Percentiles rank a stretch among this genome's conserved stretches.
These are phyloP conservation scores for Thecophora atra DNA, from an alignment of 2,888 invertebrate species.

Conservation along the genomic window DNA sequence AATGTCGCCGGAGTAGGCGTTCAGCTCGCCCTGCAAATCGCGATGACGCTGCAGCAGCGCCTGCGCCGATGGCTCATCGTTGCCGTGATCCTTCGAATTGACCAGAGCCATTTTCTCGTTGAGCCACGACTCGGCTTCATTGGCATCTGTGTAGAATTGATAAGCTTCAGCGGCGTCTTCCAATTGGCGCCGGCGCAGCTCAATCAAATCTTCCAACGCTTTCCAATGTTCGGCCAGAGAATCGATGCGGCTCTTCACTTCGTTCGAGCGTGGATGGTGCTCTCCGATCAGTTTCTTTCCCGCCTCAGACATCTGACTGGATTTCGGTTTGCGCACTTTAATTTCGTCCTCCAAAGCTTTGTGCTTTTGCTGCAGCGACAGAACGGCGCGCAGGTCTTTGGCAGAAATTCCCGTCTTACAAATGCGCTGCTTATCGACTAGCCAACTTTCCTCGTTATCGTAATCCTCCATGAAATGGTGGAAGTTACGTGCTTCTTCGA, in stretches of 20 bases:
- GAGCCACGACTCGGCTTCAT: slow-evolving; percentile 97
- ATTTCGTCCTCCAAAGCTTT: slow-evolving; percentile 91
- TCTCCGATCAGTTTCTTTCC: slow-evolving; percentile 79
- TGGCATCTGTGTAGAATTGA: slow-evolving; percentile 97
- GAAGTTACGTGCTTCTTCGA: slow-evolving; percentile 93
- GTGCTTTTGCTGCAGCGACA: slow-evolving; percentile 91
- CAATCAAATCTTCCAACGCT: slow-evolving; percentile 84
- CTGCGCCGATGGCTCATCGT: slow-evolving; percentile 90
- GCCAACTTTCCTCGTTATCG: slow-evolving; percentile 97
- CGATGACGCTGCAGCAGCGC: slow-evolving; percentile 88
- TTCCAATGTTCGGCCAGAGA: slow-evolving; percentile 88
- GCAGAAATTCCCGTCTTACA: slow-evolving; percentile 93
- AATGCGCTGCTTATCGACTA: slow-evolving; percentile 92
- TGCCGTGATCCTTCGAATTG: slow-evolving; percentile 88
- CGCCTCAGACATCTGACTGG: slow-evolving; percentile 74
- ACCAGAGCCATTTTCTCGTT: slow-evolving; percentile 94
- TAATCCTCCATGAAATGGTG: slow-evolving; percentile 97
- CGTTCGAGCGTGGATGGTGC: slow-evolving; percentile 81
- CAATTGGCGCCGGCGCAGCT: slow-evolving; percentile 76
- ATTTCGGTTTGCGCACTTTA: slow-evolving; percentile 74
- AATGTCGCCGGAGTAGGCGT: slow-evolving; percentile 88
- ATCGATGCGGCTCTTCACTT: slow-evolving; percentile 83
- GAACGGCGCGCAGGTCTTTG: slow-evolving; percentile 90
- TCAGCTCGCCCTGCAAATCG: slow-evolving; percentile 86
- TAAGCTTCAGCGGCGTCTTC: slow-evolving; percentile 92